Conservation (phyloP, 2,797 vertebrate genomes). For the Tokudaia tokunoshimensis region DNA sequence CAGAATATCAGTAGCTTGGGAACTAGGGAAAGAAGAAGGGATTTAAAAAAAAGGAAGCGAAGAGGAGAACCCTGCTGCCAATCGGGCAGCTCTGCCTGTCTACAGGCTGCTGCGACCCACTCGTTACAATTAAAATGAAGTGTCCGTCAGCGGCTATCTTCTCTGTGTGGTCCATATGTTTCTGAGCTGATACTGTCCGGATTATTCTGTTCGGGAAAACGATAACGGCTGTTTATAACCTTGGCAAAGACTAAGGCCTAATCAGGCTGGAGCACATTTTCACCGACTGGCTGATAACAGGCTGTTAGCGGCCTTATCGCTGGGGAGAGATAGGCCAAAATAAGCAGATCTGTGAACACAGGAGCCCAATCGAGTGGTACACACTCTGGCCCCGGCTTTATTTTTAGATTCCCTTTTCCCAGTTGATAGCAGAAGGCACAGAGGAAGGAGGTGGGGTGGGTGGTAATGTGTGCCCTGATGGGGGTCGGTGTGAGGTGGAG, state of each 20-base stretch:
- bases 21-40: slow-evolving; percentile 46
- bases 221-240: slow-evolving; percentile 99
- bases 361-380: slow-evolving; percentile 90
- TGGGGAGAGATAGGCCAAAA: slow-evolving; percentile 93
- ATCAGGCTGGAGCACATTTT: slow-evolving; percentile 99
- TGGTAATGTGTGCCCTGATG: slow-evolving; percentile 46
- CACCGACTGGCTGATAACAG: slow-evolving; percentile 97
- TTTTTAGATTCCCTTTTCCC: slow-evolving; percentile 88
- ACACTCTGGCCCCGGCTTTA: slow-evolving; percentile 88
- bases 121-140: slow-evolving; percentile 96
- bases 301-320: slow-evolving; percentile 97
- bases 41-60: slow-evolving; percentile 24
- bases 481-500: slow-evolving; percentile 70
- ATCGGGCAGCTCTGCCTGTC: slow-evolving; percentile 87
- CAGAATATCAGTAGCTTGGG: not conserved
- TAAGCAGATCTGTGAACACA: slow-evolving; percentile 91
- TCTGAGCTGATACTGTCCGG: slow-evolving; percentile 97
- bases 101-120: slow-evolving; percentile 91
- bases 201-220: slow-evolving; percentile 97
- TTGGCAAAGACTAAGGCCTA: slow-evolving; percentile 98
- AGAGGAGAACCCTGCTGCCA: slow-evolving; percentile 84
- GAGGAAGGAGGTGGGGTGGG: slow-evolving; percentile 71
- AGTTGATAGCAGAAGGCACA: slow-evolving; percentile 79
- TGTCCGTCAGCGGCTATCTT: slow-evolving; percentile 97
- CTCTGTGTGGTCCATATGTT: slow-evolving; percentile 99